A percentile compares a stretch with the other conserved stretches of the same genome.
phyloP scores from a whole-genome alignment of 1,140 invertebrate species.

The Danaus melanippus region DNA sequence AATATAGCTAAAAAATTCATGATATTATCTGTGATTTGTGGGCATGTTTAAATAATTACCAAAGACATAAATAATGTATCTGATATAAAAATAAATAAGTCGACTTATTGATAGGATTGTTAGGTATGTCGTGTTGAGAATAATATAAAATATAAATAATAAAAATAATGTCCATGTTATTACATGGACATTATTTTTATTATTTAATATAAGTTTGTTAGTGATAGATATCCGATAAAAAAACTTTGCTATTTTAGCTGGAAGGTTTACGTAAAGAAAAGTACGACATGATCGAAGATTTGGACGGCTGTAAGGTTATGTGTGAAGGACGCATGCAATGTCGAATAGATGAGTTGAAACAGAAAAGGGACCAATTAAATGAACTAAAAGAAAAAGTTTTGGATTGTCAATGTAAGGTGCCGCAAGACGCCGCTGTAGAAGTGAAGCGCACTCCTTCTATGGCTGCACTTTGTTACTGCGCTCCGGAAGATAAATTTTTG shows the following conservation, averaged over 20 bases:
- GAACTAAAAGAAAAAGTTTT: slow-evolving; percentile 38
- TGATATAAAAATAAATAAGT: no score
- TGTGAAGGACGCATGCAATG: slow-evolving; percentile 43
- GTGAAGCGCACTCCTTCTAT: slow-evolving; percentile 55
- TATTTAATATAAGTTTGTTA: no score
- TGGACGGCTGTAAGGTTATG: slow-evolving; percentile 42
- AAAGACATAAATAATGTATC: no score
- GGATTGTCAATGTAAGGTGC: slow-evolving; percentile 53
- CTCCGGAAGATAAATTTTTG: slow-evolving; percentile 40
- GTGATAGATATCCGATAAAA: no score
- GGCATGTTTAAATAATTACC: no score
- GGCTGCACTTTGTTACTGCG: slow-evolving; percentile 46
- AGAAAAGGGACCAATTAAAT: slow-evolving; percentile 34
- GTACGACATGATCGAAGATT: slow-evolving; percentile 35
- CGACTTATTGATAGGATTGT: not conserved
- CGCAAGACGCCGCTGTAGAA: slow-evolving; percentile 37
- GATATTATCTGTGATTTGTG: no score
- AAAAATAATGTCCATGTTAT: no score
- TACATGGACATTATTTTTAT: no score
- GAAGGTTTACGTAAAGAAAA: slow-evolving; percentile 36
- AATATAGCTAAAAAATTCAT: no score
- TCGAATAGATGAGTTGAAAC: slow-evolving; percentile 35
- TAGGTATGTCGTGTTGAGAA: no score
- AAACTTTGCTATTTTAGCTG: slow-evolving; percentile 25
- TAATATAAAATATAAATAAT: no score